Evolutionary conservation across 1,140 invertebrate genomes (phyloP), one percentile per base, ranked within the genome.

Genomic region (Aphaenogaster floridana): DNA sequence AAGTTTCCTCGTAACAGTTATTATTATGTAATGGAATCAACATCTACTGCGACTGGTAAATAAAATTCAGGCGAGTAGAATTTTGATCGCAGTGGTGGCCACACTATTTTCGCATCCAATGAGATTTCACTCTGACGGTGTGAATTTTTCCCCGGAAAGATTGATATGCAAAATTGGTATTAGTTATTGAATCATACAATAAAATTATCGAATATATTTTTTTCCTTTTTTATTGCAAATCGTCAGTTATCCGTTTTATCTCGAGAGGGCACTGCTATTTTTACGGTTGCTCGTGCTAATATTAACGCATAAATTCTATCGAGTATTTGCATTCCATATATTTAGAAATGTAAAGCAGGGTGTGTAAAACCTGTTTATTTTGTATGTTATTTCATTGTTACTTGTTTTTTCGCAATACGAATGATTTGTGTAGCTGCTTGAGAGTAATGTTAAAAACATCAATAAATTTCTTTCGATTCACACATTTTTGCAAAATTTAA

Each of bases 11-110:
- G 36, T 79, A 78, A 57, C 61, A 57, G 36, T 79, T 79, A 68
- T 83, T 79, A 79, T 69, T 84, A 84, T 59, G 68, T 84, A 84
- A 84, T 76, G 4, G 57, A 84, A 84, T 84, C 42, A 63, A 72
- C 54, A 59, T 84, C 54, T 74, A 45, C 69, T 84, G 28, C 21
- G 54, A 74, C 8, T 36, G 69, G n/a, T 8, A 74, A 83, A 84
- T 84, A 63, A 84, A 76, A 84, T 84, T 45, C 34, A 50, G 48
- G 28, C n/a, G 42, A 76, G 28, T 57, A 5, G 54, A 84, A 84
- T 84, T 84, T 74, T 84, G 28, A 48, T 71, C 36, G 4, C 52
- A 28, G 42, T 36, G 21, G 17, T 21, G 13, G 42, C 28, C 57
- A 21, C 36, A 48, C 54, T 28, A 83, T 34, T 76, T 74, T 42